Evolutionary conservation across 2,888 invertebrate genomes (phyloP), one percentile per base, ranked within the genome.

Genomic region (Endotricha flammealis): DNA sequence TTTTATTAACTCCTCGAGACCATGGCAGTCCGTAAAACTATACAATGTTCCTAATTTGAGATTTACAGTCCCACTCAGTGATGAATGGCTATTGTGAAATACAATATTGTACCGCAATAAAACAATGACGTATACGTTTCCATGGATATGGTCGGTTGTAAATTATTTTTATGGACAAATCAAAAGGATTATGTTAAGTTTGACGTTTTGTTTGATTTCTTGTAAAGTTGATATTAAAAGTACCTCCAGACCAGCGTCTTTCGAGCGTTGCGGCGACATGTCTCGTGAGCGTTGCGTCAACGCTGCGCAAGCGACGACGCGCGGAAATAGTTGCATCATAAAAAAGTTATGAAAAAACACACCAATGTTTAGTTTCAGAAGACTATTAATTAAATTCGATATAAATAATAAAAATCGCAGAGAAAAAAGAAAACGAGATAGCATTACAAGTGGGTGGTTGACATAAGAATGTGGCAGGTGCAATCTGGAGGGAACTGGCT

Each of bases 41-140:
- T 74, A 80, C 75, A 75, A 78, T 74, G 68, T 69, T 59, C 65
- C 72, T 78, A 77, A 77, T 75, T 75, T 72, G 61, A 62, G 60
- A 69, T 73, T 72, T 74, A 78, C 64, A 64, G 64, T 53, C 50
- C 50, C 49, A 50, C 53, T 53, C 56, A 44, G 48, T 70, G 66
- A 70, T 67, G 70, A 75, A 75, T 70, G 65, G 65, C 67, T 60
- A 68, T 77, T 74, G 74, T 75, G 66, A 62, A 75, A 74, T 60
- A 68, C 57, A 66, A 70, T 68, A 64, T 56, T 48, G 51, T 36
- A 41, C 40, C 38, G 34, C 38, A 31, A 41, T 39, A 39, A 52
- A 54, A 52, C 46, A 50, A 54, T 37, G 42, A 32, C 31, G 23
- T 34, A 38, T 35, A 37, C 17, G 14, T 29, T 37, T 28, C 17